Evolutionary conservation across 2,113 vertebrate genomes (phyloP), one percentile per base, ranked within the genome.

Genomic region (Diadophis punctatus): DNA sequence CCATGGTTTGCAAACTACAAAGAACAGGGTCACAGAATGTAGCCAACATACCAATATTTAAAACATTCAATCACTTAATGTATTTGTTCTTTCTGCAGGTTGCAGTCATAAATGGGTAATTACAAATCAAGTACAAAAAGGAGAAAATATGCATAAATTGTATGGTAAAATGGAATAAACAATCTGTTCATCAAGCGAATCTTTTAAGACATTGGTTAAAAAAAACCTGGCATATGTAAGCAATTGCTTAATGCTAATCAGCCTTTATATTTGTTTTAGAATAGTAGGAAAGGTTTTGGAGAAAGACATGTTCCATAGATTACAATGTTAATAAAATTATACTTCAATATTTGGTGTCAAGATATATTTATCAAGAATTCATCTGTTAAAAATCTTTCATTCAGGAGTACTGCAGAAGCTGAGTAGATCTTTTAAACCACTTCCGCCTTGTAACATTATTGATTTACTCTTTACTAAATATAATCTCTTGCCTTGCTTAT

Each of bases 401-500:
- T 8, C 74, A 80, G 18, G 18, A 43, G 3, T 80, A 80, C n/a
- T 80, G 34, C 34, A 22, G 74, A 51, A 43, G n/a, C n/a, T 88
- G 23, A 20, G 12, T 27, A 92, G 58, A 43, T 68, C 48, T 49
- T 74, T 88, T 49, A 51, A 91, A 68, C 25, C 56, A 43, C 23
- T 30, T 43, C 8, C 49, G 2, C n/a, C 48, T n/a, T 90, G 68
- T 86, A 93, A 87, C 63, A 27, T 56, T 91, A 88, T 91, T 43
- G 90, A 88, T 91, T 49, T 11, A 94, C n/a, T 88, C 93, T 92
- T 90, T 74, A 85, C 85, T 90, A 93, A 95, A 93, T 60, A 84
- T 8, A 92, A 92, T 87, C 80, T 90, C 23, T 92, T 89, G 51
- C 90, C 89, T 91, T 55, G 43, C 88, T 96, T 94, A 88, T 95